Conservation (phyloP, 2,888 invertebrate species). For the Chrysolina haemoptera region DNA sequence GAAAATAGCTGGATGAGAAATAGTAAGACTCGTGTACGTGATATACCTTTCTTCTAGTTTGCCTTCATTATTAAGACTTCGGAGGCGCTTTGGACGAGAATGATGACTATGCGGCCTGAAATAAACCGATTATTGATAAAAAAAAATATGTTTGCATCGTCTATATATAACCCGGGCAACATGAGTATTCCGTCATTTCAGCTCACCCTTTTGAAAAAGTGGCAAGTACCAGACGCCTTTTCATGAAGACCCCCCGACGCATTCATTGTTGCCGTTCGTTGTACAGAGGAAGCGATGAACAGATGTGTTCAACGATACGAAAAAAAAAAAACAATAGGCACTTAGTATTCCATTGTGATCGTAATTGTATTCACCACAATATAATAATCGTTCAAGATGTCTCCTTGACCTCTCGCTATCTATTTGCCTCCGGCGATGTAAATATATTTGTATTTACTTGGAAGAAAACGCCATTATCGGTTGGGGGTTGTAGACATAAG, state of each 20-base stretch:
- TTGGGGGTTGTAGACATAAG: neutral
- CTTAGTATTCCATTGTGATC: neutral
- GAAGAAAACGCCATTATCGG: neutral
- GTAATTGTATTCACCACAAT: slow-evolving; percentile 12
- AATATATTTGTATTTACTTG: slow-evolving; percentile 30
- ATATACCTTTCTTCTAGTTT: too few species aligned
- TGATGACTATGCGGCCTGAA: too few species aligned
- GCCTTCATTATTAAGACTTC: too few species aligned
- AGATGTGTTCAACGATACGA: neutral
- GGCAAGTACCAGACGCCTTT: neutral
- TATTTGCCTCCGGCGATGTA: slow-evolving; percentile 10
- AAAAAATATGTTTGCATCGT: neutral
- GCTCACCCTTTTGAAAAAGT: slow-evolving; percentile 1
- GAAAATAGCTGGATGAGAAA: too few species aligned
- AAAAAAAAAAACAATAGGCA: slow-evolving; percentile 8
- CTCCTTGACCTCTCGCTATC: slow-evolving; percentile 33
- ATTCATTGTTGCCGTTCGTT: slow-evolving; percentile 6
- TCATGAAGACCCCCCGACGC: neutral
- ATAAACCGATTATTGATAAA: too few species aligned
- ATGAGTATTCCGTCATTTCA: neutral
- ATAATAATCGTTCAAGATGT: slow-evolving; percentile 20
- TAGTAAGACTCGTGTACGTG: too few species aligned
- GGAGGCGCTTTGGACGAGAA: too few species aligned
- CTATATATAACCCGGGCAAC: neutral
- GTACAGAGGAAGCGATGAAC: slow-evolving; percentile 14